Base-by-base conservation (phyloP, 1,140 invertebrate species). In the Periplaneta americana region DNA sequence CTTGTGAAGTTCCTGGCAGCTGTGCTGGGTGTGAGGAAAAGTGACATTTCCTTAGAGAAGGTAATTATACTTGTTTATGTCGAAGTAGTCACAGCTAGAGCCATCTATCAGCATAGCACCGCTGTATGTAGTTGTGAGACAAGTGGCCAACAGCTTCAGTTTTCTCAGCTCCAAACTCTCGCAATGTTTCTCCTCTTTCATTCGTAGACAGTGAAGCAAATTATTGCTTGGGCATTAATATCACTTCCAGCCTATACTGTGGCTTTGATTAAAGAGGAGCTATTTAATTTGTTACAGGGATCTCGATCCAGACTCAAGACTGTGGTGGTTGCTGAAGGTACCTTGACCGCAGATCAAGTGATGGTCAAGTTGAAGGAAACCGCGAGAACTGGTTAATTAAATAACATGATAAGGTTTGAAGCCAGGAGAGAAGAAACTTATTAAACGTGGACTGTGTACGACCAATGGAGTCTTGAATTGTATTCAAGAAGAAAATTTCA, bases 1-100 rank as follows among this genome's bases (percentile, higher is more conserved):
- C 89, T 96, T 13, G 87, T 95, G 0, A 93, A 94, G 88, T 96
- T 92, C 85, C 86, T 96, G 22, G 89, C 94, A 0, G 90, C 91
- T 83, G 85, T 95, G 35, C 86, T 96, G 15, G 91, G 90, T 28
- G 83, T 95, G 0, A 91, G 91, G 83, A 95, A 95, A 87, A 94
- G 92, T 82, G 92, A 94, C 82, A 88, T 96, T 2, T 88, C 88
- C 1, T 86, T 96, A 48, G 92, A 94, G 74, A 91, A 89, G 87
- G 94, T 94, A 86, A 74, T 80, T 22, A 33, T 78, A 18, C 28
- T 22, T 2, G 3, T 33, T 31, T 76, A 15, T 37, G 36, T 8
- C 8, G n/a, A n/a, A n/a, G n/a, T 48, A 18, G 39, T 48, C 39
- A 48, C 39, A 48, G 36, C 36, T 8, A 37, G 36, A 37, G 15